phyloP scores from a whole-genome alignment of 2,113 vertebrate species.

The Ardeotis arabs region DNA sequence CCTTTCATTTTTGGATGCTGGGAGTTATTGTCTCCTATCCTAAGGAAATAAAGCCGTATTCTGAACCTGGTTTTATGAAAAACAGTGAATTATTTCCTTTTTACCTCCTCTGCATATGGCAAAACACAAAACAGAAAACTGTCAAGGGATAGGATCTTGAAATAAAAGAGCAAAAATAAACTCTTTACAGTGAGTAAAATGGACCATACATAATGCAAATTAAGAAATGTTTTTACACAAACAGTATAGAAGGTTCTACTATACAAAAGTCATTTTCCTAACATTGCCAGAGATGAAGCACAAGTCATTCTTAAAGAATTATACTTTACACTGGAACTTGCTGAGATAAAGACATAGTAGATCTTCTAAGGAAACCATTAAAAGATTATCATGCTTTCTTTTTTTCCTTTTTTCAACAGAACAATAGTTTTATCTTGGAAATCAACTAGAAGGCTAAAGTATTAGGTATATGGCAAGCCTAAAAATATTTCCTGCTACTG shows the following conservation, averaged over 20 bases:
- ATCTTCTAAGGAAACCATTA: not conserved
- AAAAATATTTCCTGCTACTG: not conserved
- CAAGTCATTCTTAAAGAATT: not conserved
- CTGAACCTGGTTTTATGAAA: not conserved
- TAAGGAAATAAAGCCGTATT: not conserved
- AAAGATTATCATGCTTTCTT: rapidly evolving
- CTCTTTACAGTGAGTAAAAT: not conserved
- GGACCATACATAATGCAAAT: not conserved
- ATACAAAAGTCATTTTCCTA: not conserved
- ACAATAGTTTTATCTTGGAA: not conserved
- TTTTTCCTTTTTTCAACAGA: not conserved
- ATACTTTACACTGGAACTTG: not conserved
- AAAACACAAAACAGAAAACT: not conserved
- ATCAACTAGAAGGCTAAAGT: not conserved
- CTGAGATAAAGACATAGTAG: not conserved
- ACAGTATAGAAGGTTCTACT: not conserved
- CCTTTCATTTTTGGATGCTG: not conserved
- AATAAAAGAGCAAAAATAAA: not conserved
- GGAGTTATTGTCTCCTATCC: not conserved
- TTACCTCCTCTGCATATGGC: not conserved
- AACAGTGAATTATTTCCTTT: not conserved
- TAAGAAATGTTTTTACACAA: not conserved
- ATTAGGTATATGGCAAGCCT: not conserved
- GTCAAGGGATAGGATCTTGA: not conserved
- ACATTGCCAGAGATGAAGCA: not conserved